Percentiles rank a stretch among this genome's conserved stretches.
phyloP scores from a whole-genome alignment of 1,140 invertebrate genomes.

The Gonatopus flavifemur region DNA sequence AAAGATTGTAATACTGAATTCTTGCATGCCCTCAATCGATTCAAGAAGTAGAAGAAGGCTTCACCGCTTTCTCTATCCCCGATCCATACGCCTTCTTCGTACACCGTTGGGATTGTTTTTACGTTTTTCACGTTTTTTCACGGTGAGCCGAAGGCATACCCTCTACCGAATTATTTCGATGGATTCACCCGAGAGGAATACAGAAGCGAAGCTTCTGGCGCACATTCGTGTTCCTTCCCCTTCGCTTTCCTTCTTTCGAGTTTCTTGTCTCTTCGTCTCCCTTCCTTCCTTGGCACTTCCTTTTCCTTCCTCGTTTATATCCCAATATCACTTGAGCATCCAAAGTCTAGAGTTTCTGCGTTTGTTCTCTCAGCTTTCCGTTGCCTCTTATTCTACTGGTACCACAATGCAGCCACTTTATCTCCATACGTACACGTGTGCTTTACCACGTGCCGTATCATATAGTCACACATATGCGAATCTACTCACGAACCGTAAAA shows the following conservation, averaged over 20 bases:
- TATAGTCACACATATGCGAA: constrained; percentile 15
- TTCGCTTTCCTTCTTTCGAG: background rate
- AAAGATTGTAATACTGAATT: no score
- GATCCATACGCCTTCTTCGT: no score
- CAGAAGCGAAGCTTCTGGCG: background rate
- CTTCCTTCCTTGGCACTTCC: background rate
- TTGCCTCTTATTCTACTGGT: constrained; percentile 15
- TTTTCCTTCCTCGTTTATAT: background rate
- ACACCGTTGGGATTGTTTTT: no score
- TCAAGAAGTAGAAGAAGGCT: no score
- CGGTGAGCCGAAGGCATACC: constrained; percentile 2
- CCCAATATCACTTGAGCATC: no score
- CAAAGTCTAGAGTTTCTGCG: no score
- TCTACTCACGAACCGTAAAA: no score
- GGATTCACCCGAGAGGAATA: constrained; percentile 1
- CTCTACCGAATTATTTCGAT: constrained; percentile 12
- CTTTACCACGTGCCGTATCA: constrained; percentile 13
- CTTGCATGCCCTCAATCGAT: no score
- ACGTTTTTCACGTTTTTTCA: no score
- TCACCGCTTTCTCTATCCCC: no score
- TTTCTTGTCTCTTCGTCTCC: background rate
- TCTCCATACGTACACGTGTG: no score
- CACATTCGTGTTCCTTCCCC: background rate
- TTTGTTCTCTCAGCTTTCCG: background rate
- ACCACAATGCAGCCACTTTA: constrained; percentile 19